Evolutionary conservation across 2,888 invertebrate genomes (phyloP).

Genomic region (Hartigia nigra): DNA sequence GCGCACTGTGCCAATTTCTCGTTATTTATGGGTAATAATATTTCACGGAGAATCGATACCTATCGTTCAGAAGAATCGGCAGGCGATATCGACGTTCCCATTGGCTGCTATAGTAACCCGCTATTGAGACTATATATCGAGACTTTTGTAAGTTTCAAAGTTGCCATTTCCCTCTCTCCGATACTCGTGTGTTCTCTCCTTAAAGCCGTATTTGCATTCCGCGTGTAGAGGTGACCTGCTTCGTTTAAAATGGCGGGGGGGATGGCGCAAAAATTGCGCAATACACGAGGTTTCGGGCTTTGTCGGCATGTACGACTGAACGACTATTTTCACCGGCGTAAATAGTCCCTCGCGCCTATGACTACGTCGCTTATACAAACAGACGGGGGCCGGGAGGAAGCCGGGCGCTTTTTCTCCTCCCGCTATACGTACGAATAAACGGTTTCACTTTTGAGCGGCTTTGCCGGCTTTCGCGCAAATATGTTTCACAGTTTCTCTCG

Average conservation of each 20-base stretch:
- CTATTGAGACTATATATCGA: background rate
- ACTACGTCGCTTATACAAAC: background rate
- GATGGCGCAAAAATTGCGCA: conserved; percentile 4
- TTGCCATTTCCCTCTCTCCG: background rate
- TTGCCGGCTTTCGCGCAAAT: conserved; percentile 31
- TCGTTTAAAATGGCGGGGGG: background rate
- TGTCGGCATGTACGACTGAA: background rate
- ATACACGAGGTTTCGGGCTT: background rate
- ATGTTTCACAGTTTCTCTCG: conserved; percentile 38
- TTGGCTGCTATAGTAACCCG: background rate
- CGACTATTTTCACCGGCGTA: background rate
- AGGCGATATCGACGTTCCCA: background rate
- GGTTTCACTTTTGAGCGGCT: conserved; percentile 50
- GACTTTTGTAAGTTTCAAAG: background rate
- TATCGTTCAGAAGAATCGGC: background rate
- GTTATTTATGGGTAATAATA: background rate
- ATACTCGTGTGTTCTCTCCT: background rate
- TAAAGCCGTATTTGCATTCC: background rate
- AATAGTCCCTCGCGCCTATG: background rate
- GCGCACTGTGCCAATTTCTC: background rate
- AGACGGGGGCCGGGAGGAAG: background rate
- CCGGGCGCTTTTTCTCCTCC: background rate
- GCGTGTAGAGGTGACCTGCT: background rate
- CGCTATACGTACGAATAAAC: conserved; percentile 18
- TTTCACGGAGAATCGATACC: background rate